Base-by-base conservation (phyloP, 92 coral and sea anemone species). In the Meandrina meandrites region DNA sequence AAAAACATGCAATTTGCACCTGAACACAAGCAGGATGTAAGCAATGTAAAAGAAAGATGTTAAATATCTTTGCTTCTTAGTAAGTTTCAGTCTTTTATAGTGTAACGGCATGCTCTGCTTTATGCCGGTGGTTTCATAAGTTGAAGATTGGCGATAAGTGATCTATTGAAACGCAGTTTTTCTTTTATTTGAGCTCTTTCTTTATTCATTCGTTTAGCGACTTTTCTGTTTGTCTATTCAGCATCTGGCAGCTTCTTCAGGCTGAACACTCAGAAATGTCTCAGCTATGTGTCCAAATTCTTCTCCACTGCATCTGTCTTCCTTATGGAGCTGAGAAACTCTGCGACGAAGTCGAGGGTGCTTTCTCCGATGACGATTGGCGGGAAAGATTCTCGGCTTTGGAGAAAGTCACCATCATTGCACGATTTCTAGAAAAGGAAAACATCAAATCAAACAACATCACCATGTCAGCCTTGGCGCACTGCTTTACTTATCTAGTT, bases 281-380 rank as follows among this genome's bases (percentile, higher is more conserved):
- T 7, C 94, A 93, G 71, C 86, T 97, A 67, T 93, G 96, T 73
- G 96, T 94, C 40, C 96, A 94, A 72, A 87, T 97, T 17, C 93
- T 97, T 14, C 92, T 97, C 16, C 99, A 93, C 84, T 95, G 98
- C 81, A 90, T 97, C 90, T 93, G 99, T 27, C 94, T 95, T 34
- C 99, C 99, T 19, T 93, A 85, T 71, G 99, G 99, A 34, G 99
- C 99, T 3, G 99, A 95, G 87, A 91, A 92, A 62, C 93, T 97
- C 45, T 96, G 98, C 42, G 95, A 97, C 83, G 96, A 93, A 86
- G 99, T 95, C 19, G 99, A 97, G 81, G 76, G 92, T 76, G 94
- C 98, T 48, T 93, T 95, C 84, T 84, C 96, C 3, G 93, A 95
- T 42, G 96, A 95, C 62, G 98, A 97, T 84, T 97, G 99, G 99